Conservation (phyloP, 2,113 vertebrate genomes). For the Dipodomys spectabilis region DNA sequence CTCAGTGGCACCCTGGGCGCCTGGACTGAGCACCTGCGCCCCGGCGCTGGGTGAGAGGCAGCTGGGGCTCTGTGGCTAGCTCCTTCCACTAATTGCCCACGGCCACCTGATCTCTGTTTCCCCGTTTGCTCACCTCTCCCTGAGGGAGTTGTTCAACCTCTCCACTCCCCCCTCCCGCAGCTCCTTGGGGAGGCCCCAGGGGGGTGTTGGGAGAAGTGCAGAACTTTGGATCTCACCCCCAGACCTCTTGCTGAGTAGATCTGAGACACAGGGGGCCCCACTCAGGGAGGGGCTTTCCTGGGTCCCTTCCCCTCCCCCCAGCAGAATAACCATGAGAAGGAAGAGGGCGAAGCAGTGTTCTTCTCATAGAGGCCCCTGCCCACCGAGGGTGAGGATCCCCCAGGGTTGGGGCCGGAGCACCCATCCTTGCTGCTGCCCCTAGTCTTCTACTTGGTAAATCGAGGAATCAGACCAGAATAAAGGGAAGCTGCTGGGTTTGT, state of each 20-base stretch:
- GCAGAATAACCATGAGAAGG: too few species aligned
- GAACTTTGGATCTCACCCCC: not conserved
- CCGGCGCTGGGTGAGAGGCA: too few species aligned
- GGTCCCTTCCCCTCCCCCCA: too few species aligned
- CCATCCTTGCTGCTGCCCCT: fast-evolving
- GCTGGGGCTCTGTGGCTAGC: not conserved
- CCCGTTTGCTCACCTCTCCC: not conserved
- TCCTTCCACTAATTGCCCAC: not conserved
- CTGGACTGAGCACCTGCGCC: not conserved
- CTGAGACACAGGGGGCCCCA: not conserved
- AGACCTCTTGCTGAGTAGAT: not conserved
- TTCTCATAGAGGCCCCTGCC: too few species aligned
- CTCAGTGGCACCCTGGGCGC: not conserved
- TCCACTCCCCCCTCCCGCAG: too few species aligned
- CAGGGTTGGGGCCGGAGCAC: not conserved
- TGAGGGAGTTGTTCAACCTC: not conserved
- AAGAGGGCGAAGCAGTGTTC: too few species aligned
- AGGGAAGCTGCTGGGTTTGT: not conserved
- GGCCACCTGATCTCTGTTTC: not conserved
- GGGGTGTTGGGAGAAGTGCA: not conserved
- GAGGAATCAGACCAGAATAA: not conserved
- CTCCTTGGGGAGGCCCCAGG: too few species aligned
- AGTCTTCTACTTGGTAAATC: not conserved
- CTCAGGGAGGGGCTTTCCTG: too few species aligned
- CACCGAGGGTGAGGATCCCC: too few species aligned